Percentiles rank a stretch among this genome's conserved stretches.
Evolutionary conservation across 2,113 vertebrate genomes (phyloP).

Genomic region (Thymallus thymallus): DNA sequence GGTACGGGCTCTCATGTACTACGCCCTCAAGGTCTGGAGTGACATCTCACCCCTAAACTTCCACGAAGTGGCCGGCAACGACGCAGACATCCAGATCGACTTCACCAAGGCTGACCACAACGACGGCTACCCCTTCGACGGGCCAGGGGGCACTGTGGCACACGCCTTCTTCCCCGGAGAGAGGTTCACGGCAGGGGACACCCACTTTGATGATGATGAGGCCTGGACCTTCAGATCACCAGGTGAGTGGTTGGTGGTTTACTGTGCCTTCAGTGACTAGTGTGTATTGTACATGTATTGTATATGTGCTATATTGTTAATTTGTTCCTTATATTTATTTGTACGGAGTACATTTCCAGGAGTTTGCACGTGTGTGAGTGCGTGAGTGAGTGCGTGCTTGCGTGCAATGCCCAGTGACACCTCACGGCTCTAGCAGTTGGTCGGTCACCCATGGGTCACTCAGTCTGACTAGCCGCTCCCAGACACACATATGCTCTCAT

Average conservation of each 20-base stretch:
- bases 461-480: neutral
- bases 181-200: slow-evolving; percentile 84
- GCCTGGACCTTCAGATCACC: slow-evolving; percentile 94
- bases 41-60: slow-evolving; percentile 93
- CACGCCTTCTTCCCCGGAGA: slow-evolving; percentile 95
- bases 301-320: too few species aligned
- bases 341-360: too few species aligned
- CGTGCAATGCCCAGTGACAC: neutral
- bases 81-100: slow-evolving; percentile 94
- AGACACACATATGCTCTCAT: neutral
- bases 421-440: too few species aligned
- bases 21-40: slow-evolving; percentile 95
- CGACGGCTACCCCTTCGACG: slow-evolving; percentile 92
- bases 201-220: slow-evolving; percentile 94
- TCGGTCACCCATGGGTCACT: neutral
- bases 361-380: too few species aligned
- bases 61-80: slow-evolving; percentile 90
- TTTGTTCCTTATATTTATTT: too few species aligned
- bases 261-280: too few species aligned
- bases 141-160: slow-evolving; percentile 90
- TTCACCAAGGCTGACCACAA: slow-evolving; percentile 92
- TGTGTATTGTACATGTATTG: too few species aligned
- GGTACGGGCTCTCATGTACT: slow-evolving; percentile 92
- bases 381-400: neutral
- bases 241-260: slow-evolving; percentile 65